phyloP scores from a whole-genome alignment of 2,888 invertebrate genomes.

The Mythimna vitellina region DNA sequence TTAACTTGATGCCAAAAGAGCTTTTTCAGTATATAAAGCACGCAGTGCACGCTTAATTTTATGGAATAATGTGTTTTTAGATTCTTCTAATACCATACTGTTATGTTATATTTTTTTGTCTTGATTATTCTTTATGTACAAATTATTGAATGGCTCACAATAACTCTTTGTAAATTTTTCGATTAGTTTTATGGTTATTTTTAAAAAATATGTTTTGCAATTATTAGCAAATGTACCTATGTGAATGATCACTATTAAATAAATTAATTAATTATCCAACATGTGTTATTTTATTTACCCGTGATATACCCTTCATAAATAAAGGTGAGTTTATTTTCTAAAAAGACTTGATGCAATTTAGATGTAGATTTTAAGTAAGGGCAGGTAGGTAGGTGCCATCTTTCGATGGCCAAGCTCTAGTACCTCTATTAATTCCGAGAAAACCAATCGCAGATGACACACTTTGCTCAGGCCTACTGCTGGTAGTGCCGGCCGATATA shows the following conservation, averaged over 20 bases:
- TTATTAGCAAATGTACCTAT: slow-evolving; percentile 40
- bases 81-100: not conserved
- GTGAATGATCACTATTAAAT: slow-evolving; percentile 55
- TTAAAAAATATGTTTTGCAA: slow-evolving; percentile 38
- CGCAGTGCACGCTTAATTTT: not conserved
- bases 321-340: not conserved
- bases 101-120: slow-evolving; percentile 13
- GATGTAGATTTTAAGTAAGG: too few species aligned
- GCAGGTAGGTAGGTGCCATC: too few species aligned
- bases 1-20: slow-evolving; percentile 25
- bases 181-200: slow-evolving; percentile 36
- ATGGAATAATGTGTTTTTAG: not conserved
- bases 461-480: too few species aligned
- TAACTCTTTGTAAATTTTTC: slow-evolving; percentile 37
- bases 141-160: slow-evolving; percentile 40
- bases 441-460: too few species aligned
- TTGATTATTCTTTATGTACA: slow-evolving; percentile 45
- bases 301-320: not conserved
- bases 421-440: too few species aligned
- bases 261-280: slow-evolving; percentile 25
- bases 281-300: slow-evolving; percentile 11
- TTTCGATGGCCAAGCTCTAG: too few species aligned
- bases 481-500: too few species aligned
- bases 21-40: not conserved
- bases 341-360: not conserved